Conservation (phyloP, 2,797 vertebrate genomes). For the Garrulus glandarius region DNA sequence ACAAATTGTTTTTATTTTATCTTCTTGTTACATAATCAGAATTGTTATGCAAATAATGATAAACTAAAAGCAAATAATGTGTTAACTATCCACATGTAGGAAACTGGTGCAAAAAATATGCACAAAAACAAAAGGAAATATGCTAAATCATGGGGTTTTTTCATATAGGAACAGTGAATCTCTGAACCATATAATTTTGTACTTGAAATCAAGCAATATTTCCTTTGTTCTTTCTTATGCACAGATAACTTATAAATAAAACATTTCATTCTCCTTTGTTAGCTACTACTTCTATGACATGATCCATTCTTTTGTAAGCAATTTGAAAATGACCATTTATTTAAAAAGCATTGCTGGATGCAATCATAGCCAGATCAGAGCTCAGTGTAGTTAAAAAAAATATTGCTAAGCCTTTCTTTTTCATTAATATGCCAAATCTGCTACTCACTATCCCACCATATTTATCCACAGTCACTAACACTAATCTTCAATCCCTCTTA, state of each 20-base stretch:
- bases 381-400: not conserved
- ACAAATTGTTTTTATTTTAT: not conserved
- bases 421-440: not conserved
- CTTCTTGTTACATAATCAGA: not conserved
- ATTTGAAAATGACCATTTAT: not conserved
- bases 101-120: not conserved
- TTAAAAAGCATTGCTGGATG: not conserved
- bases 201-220: not conserved
- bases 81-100: not conserved
- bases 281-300: not conserved
- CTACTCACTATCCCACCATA: not conserved
- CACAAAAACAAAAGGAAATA: not conserved
- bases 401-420: not conserved
- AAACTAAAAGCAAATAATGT: not conserved
- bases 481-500: constrained; percentile 73
- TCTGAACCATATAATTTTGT: not conserved
- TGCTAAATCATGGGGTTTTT: not conserved
- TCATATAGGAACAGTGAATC: not conserved
- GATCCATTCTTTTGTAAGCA: not conserved
- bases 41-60: not conserved
- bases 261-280: not conserved
- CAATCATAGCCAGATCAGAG: not conserved
- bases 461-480: not conserved
- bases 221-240: constrained; percentile 34
- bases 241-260: not conserved